Conservation (phyloP, 1,140 invertebrate genomes). For the Temnothorax nylanderi region DNA sequence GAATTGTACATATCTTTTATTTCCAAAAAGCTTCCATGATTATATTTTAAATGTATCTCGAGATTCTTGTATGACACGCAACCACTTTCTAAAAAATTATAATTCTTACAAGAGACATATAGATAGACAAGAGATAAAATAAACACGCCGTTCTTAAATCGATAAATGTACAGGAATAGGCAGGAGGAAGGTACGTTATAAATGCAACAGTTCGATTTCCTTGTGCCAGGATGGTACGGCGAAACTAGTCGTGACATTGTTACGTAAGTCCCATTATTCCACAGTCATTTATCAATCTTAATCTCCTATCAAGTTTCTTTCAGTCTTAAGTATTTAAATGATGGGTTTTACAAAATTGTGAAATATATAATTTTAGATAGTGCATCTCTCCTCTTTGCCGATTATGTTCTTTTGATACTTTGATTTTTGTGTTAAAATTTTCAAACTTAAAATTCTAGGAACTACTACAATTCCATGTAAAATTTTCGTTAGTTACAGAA, state of each 20-base stretch:
- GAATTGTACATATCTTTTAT: not conserved
- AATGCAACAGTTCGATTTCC: conserved; percentile 4
- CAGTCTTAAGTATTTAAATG: not conserved
- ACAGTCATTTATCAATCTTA: not conserved
- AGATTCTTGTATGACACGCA: not conserved
- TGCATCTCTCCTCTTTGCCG: no score
- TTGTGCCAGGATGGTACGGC: not conserved
- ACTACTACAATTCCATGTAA: no score
- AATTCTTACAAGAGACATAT: not conserved
- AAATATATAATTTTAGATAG: not conserved
- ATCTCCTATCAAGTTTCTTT: not conserved
- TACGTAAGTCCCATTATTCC: conserved; percentile 15
- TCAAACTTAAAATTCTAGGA: no score
- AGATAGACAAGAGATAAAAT: not conserved
- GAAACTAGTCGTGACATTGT: conserved; percentile 9
- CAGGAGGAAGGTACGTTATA: not conserved
- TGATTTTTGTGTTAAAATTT: no score
- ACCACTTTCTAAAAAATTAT: not conserved
- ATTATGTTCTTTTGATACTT: no score
- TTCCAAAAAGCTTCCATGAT: not conserved
- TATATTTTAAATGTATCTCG: not conserved
- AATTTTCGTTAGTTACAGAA: no score
- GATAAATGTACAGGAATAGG: not conserved
- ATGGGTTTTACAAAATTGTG: not conserved
- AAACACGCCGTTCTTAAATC: not conserved